Percentiles rank a stretch among this genome's conserved stretches.
phyloP scores from a whole-genome alignment of 2,113 vertebrate genomes.

The Callochromis pleurospilus region DNA sequence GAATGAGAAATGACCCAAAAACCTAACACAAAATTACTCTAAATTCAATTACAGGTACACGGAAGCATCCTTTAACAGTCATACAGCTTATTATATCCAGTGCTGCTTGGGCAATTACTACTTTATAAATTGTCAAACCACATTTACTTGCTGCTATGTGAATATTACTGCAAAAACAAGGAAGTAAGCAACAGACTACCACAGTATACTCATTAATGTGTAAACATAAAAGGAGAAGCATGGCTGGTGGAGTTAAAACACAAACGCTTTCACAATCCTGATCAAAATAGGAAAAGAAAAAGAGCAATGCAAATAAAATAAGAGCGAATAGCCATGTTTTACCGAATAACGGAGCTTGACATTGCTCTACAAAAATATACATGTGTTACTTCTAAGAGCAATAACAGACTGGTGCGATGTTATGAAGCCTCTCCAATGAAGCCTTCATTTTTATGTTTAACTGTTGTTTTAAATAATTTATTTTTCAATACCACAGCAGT shows the following conservation, averaged over 20 bases:
- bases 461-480: not conserved
- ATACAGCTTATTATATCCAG: not conserved
- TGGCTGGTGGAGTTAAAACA: not conserved
- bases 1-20: not conserved
- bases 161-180: not conserved
- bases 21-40: not conserved
- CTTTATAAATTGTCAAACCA: not conserved
- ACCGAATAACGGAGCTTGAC: not conserved
- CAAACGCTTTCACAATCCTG: not conserved
- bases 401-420: not conserved
- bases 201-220: not conserved
- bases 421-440: not conserved
- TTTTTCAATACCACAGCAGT: not conserved
- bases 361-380: not conserved
- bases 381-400: not conserved
- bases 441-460: not conserved
- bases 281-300: not conserved
- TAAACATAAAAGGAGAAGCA: not conserved
- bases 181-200: not conserved
- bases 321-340: not conserved
- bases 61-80: not conserved
- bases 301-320: not conserved
- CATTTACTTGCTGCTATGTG: not conserved
- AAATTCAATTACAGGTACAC: not conserved
- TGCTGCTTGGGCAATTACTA: not conserved